Base-by-base conservation (phyloP, 1,140 invertebrate genomes). In the Caligus rogercresseyi region DNA sequence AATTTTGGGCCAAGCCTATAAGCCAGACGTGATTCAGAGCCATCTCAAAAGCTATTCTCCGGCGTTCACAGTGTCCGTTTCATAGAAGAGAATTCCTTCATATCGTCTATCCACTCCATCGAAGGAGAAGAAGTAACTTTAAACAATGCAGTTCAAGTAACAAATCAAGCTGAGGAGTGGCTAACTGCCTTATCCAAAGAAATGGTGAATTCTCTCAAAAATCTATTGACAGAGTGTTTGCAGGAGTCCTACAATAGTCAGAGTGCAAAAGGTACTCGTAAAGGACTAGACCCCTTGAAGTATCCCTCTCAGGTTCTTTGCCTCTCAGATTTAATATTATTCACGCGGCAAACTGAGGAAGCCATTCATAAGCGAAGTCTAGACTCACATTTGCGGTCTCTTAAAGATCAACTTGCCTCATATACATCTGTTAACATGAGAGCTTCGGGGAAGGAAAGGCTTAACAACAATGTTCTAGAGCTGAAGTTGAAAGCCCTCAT, bases 11-110 rank as follows among this genome's bases (percentile, higher is more conserved):
- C 88, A 92, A 73, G 72, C 78, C 1, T 88, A 85, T 0, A 89
- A 89, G 69, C 84, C 84, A 56, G 80, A 80, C 58, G 84, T 95
- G 0, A 85, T 97, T 70, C 88, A 95, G 72, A 79, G 83, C 0
- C 92, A 97, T 73, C 76, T 98, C 66, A 91, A 92, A 98, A 98
- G 75, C 74, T 98, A 15, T 97, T 94, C 74, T 84, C 89, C 62
- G 94, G 94, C 1, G 86, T 95, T 61, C 78, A 86, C 68, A 79
- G 72, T 60, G 83, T 93, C 3, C 72, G 79, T 52, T 85, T 86
- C 71, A 79, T 81, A 65, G 75, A 80, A 23, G 73, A 77, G 31
- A 73, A 73, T 52, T 69, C 81, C 31, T 78, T 80, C 54, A 89
- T 92, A 64, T 71, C 80, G 1, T 77, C 83, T 1, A 83, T 91